Evolutionary conservation across 2,113 vertebrate species (phyloP), one percentile per base, ranked within the genome.

Genomic region (Strix uralensis): DNA sequence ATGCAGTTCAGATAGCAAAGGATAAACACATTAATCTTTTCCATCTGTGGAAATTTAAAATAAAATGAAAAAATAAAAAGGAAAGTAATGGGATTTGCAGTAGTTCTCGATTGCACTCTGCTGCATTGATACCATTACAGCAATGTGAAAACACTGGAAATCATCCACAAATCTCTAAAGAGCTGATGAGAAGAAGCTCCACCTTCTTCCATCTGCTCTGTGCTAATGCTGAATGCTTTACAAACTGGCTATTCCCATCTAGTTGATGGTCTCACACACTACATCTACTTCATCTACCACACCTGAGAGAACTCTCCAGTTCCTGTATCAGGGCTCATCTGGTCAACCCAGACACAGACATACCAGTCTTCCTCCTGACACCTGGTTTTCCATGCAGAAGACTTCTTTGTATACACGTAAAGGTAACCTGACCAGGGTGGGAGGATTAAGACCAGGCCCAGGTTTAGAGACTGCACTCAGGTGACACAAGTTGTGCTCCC

Each of bases 11-110:
- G 30, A 87, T 57, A 79, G 57, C 27, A 92, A 81, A 78, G 73
- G 32, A 67, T 54, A 86, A 92, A 86, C 18, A 81, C 30, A 62
- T 74, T 88, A 80, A 91, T 81, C 70, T 95, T 87, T 84, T 75
- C 86, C 77, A 81, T 49, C 63, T 90, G 82, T 63, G 71, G 13
- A 66, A 25, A 19, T 20, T 54, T n/a, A 10, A 36, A 55, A 55
- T 8, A 52, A 52, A 55, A 54, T 29, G 17, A 63, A 46, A 38
- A 26, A 62, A 63, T n/a, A 12, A 38, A 4, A 88, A 73, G 12
- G 14, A 67, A 83, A 77, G 32, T 49, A 91, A 91, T 52, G 54
- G 49, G 52, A 79, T 89, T 96, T 95, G 30, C 55, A 81, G 72
- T 19, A 13, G 34, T 46, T 88, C 77, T 81, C 0, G 0, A 59